Evolutionary conservation across 2,888 invertebrate genomes (phyloP), one percentile per base, ranked within the genome.

Genomic region (Lottia scabra): DNA sequence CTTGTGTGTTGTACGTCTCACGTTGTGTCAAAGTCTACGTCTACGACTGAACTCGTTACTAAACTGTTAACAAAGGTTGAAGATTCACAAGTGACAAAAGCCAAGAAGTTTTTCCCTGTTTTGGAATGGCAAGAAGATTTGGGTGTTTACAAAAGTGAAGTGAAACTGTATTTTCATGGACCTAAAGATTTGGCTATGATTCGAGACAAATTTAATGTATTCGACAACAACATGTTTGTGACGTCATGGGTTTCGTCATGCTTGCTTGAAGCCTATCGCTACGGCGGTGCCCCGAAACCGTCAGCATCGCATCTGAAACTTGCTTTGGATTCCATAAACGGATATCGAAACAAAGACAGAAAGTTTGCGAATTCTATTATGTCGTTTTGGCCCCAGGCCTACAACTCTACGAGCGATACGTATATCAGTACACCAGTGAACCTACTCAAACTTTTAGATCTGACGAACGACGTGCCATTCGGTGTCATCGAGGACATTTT

Each of bases 141-240:
- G 30, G 87, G 87, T n/a, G 77, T 81, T 68, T 87, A 83, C 76
- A 80, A 80, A 56, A 85, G 85, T 72, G 81, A 83, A 46, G 81
- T 86, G 16, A 78, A 81, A 63, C 71, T 84, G 48, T 82, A 87
- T 73, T 80, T 85, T 67, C 83, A 85, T 64, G 87, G 85, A 1
- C 74, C 69, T 16, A 79, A 79, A 44, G 72, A 77, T 4, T 45
- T 80, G 65, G 80, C 81, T 30, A 74, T 82, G 5, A 46, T 84
- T 23, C 78, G 87, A 0, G 81, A 84, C 13, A 70, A 72, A 12
- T 77, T 84, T 46, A 70, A 75, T 10, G 80, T 87, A 8, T 84
- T 80, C 67, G 87, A 87, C 77, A 85, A 84, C 75, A 85, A 87
- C 73, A 85, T 86, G 84, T 87, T 87, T 71, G 84, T 80, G 0